A percentile compares a stretch with the other conserved stretches of the same genome.
These are phyloP conservation scores for Shinisaurus crocodilurus DNA, from an alignment of 2,113 vertebrate species.

Conservation along the genomic window DNA sequence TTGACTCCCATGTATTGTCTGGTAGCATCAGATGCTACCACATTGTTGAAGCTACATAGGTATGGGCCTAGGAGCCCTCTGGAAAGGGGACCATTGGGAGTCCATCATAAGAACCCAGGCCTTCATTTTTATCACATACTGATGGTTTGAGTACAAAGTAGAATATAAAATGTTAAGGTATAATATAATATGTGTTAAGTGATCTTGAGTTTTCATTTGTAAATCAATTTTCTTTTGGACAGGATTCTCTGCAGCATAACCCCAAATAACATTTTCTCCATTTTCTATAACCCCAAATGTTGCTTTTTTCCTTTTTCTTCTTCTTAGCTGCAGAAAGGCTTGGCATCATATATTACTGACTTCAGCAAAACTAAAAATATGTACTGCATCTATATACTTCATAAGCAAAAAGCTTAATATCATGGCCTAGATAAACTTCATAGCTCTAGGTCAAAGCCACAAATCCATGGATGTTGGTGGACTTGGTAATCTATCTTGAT, in stretches of 20 bases:
- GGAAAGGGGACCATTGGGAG: not conserved
- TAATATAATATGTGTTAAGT: not conserved
- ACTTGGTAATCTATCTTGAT: constrained; percentile 5
- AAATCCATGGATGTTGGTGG: not conserved
- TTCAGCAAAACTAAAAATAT: constrained; percentile 23
- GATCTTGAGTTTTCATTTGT: not conserved
- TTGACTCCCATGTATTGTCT: not conserved
- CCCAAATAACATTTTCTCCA: not conserved
- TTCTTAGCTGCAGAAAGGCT: not conserved
- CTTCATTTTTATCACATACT: not conserved
- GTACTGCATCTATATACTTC: not conserved
- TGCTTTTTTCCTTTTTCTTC: not conserved
- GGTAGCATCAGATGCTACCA: not conserved
- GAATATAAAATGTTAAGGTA: not conserved
- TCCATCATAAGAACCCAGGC: not conserved
- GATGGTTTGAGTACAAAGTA: not conserved
- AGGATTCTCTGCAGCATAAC: not conserved
- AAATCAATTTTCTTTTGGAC: not conserved
- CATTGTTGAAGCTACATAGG: no score
- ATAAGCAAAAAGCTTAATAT: not conserved
- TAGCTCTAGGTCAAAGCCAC: not conserved
- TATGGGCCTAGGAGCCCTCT: not conserved
- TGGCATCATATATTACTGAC: not conserved
- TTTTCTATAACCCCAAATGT: not conserved
- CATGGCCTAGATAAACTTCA: not conserved